phyloP scores from a whole-genome alignment of 2,113 vertebrate species.

The pig (Sus scrofa) region T2T-Sscrofa CM000825.6:41651001-41651500 shows the following conservation, averaged over 20 bases:
- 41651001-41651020: not conserved
- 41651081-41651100: not conserved
- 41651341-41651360: fast-evolving
- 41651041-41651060: not conserved
- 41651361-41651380: not conserved
- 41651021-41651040: not conserved
- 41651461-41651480: not conserved
- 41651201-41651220: not conserved
- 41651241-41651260: not conserved
- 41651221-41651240: not conserved
- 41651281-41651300: not conserved
- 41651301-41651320: not conserved
- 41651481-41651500: not conserved
- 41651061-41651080: not conserved
- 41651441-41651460: not conserved
- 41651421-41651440: not conserved
- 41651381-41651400: not conserved
- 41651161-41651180: not conserved
- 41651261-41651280: not conserved
- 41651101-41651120: not conserved
- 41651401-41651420: not conserved
- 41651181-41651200: not conserved
- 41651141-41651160: fast-evolving
- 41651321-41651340: not conserved
- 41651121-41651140: not conserved